Base-by-base conservation (phyloP, 2,888 invertebrate genomes). In the Nudaria mundana region DNA sequence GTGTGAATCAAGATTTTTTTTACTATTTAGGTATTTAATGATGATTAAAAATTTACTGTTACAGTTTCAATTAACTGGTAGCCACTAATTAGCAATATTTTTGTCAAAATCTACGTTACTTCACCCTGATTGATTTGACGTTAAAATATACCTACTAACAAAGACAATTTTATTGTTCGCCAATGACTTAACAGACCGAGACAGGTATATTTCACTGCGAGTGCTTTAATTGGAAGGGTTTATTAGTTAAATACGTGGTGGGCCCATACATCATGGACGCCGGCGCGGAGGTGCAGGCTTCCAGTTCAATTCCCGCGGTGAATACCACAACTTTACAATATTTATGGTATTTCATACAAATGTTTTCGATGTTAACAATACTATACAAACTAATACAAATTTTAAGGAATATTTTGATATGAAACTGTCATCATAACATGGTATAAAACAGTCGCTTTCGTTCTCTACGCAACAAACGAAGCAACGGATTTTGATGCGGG, bases 271-370 rank as follows among this genome's bases (percentile, higher is more conserved):
- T 86, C 84, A 86, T 69, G 66, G 62, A 40, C 49, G 62, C 53
- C 78, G 84, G 83, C 86, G 84, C 83, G 81, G n/a, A n/a, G 59
- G 76, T 78, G 78, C 80, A 76, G 63, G 70, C 68, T 73, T 66
- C 73, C 68, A 60, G 66, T 73, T 71, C 68, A 61, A 67, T 69
- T 67, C 75, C 73, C 70, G 71, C 66, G 48, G 68, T 64, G 71
- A 75, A 67, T 70, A 65, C 70, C 63, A 68, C 58, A 71, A 75
- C 67, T 66, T 66, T 63, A 62, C 62, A 63, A 61, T 49, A 45
- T 34, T 53, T 26, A 52, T 41, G 38, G 47, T 40, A 20, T 52
- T 37, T 53, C 52, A 48, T 55, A 31, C 34, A 51, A 52, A 54
- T 55, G 46, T 58, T 56, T 61, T 51, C 16, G 47, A 63, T 28